A percentile compares a stretch with the other conserved stretches of the same genome.
These are phyloP conservation scores for Montipora capitata DNA, from an alignment of 92 coral and sea anemone species.

Conservation along the genomic window DNA sequence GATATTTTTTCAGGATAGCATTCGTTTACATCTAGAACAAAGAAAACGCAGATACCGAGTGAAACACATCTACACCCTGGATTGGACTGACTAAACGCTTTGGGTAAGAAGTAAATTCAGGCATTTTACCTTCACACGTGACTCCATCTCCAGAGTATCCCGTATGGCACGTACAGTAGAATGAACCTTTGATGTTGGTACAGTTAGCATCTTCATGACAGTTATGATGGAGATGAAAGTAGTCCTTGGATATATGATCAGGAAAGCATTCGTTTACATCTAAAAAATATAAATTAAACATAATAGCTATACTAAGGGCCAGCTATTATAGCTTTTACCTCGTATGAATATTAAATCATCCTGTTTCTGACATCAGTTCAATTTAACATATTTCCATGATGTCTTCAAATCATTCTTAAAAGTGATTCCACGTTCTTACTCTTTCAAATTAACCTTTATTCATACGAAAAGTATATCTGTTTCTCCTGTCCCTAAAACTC, in stretches of 20 bases:
- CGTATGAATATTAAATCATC: no score
- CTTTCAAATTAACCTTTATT: no score
- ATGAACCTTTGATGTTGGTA: conserved; percentile 90
- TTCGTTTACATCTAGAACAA: conserved; percentile 62
- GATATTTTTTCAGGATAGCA: conserved; percentile 35
- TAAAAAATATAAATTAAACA: neutral
- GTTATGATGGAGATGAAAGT: conserved; percentile 54
- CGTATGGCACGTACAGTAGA: conserved; percentile 86
- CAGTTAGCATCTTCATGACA: conserved; percentile 84
- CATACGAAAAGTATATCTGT: no score
- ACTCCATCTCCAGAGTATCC: conserved; percentile 94
- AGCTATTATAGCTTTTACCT: no score
- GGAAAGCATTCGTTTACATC: conserved; percentile 76
- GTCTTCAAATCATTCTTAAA: no score
- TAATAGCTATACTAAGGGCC: no score
- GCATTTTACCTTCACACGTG: conserved; percentile 74
- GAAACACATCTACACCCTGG: no score
- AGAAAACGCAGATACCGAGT: neutral
- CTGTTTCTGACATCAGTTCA: no score
- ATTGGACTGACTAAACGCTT: no score
- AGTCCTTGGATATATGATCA: conserved; percentile 32
- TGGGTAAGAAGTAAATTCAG: neutral
- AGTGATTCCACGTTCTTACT: no score
- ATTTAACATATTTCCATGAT: no score
- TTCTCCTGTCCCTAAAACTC: neutral